Evolutionary conservation across 2,113 vertebrate species (phyloP), one percentile per base, ranked within the genome.

Genomic region (Gadus chalcogrammus): DNA sequence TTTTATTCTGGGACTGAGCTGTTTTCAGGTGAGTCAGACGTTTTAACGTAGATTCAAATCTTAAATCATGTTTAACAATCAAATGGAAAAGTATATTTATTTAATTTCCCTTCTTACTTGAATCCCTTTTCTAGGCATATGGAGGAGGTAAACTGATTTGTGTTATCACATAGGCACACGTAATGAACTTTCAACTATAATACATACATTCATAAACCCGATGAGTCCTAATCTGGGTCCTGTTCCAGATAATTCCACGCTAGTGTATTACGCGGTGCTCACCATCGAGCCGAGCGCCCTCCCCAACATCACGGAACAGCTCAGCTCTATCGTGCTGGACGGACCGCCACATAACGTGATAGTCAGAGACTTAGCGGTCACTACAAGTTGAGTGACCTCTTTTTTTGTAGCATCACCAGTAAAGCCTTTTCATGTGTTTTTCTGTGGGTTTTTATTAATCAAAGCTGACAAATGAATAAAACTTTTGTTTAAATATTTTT

Each of bases 321-420:
- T 86, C 38, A 2, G 0, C 0, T 0, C 0, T 1, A 31, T 71
- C 6, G 1, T 0, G 0, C 42, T 11, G 5, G 2, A 52, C 0
- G 5, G 2, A 2, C 0, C 2, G 0, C 3, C 0, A 0, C 0
- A 55, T 20, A 0, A 0, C 0, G 17, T 89, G 6, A 0, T 20
- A 0, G 0, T 48, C 7, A 9, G 11, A 11, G 2, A 9, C 0
- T 6, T 84, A 2, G 3, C 0, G 0, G 71, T 15, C 4, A 89
- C 88, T 66, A 88, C 88, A 88, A 27, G 91, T 92, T 85, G 83
- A 15, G 55, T 56, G 5, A 16, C 16, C 16, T 35, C 16, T 55
- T 55, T 55, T 55, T 55, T 55, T 55, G 31, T 35, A 35, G 31
- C 6, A 35, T 35, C 31, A 35, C 6, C 31, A 4, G 4, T 35